Percentiles rank a stretch among this genome's conserved stretches.
phyloP scores from a whole-genome alignment of 1,140 invertebrate species.

The Asbolus verrucosus region DNA sequence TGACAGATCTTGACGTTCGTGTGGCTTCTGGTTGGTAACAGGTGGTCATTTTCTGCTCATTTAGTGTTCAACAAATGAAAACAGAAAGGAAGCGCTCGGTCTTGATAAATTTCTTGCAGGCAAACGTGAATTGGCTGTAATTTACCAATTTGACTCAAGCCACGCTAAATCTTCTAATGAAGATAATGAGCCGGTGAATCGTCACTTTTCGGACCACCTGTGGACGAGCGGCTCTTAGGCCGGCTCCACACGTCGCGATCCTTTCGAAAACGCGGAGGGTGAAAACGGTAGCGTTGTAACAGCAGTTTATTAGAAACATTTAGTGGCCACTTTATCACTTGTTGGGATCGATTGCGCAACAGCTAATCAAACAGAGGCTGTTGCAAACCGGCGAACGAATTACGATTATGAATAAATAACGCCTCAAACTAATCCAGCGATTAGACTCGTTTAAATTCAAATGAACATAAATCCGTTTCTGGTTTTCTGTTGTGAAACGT shows the following conservation, averaged over 20 bases:
- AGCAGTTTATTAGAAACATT: no score
- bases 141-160: conserved; percentile 9
- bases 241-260: neutral
- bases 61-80: conserved; percentile 29
- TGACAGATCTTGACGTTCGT: no score
- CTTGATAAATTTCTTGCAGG: conserved; percentile 23
- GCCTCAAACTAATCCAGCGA: conserved; percentile 8
- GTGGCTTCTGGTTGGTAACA: no score
- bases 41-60: conserved; percentile 11
- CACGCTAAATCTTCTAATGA: conserved; percentile 4
- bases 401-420: no score
- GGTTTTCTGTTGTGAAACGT: conserved; percentile 1
- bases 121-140: conserved; percentile 20
- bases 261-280: neutral
- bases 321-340: no score
- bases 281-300: neutral
- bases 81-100: conserved; percentile 21
- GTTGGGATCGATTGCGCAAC: conserved; percentile 11
- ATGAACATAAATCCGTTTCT: no score
- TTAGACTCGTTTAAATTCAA: conserved; percentile 21
- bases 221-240: neutral
- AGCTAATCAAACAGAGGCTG: conserved; percentile 9
- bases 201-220: conserved; percentile 26
- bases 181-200: neutral
- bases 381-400: neutral